A percentile compares a stretch with the other conserved stretches of the same genome.
Conservation (phyloP, 2,113 vertebrate genomes). For the Cervus canadensis region DNA sequence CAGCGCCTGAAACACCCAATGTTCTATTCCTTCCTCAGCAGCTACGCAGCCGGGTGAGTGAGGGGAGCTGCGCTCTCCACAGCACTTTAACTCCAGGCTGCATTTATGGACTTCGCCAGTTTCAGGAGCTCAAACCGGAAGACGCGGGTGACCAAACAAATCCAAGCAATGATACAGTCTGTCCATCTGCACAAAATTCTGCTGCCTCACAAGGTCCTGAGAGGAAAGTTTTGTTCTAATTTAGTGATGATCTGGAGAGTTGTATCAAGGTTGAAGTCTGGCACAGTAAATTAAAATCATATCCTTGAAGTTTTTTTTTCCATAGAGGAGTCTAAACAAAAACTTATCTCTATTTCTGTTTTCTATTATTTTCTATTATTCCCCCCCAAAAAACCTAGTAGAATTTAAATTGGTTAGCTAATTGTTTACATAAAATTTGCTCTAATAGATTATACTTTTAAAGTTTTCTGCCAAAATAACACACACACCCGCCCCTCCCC, state of each 20-base stretch:
- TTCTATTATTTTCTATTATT: background rate
- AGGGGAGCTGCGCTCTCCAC: background rate
- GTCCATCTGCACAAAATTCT: background rate
- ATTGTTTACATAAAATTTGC: constrained; percentile 57
- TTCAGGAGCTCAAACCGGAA: constrained; percentile 52
- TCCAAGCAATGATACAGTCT: background rate
- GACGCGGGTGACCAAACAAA: constrained; percentile 9
- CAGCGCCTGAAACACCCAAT: constrained; percentile 97
- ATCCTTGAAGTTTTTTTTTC: constrained; percentile 65
- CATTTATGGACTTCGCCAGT: constrained; percentile 8
- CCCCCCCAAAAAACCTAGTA: constrained; percentile 13
- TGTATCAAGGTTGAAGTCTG: constrained; percentile 43
- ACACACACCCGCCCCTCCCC: background rate
- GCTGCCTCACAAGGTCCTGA: constrained; percentile 38
- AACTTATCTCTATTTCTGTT: background rate
- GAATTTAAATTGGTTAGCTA: constrained; percentile 59
- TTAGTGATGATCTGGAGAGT: constrained; percentile 31
- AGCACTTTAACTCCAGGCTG: constrained; percentile 65
- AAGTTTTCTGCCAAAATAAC: constrained; percentile 52
- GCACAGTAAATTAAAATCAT: constrained; percentile 42
- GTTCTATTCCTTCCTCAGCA: constrained; percentile 99
- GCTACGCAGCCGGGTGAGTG: constrained; percentile 92
- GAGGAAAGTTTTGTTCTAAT: constrained; percentile 50
- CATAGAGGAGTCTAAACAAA: constrained; percentile 2
- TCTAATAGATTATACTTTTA: constrained; percentile 51